Evolutionary conservation across 2,797 vertebrate species (phyloP).

Genomic region (Trachops cirrhosus): DNA sequence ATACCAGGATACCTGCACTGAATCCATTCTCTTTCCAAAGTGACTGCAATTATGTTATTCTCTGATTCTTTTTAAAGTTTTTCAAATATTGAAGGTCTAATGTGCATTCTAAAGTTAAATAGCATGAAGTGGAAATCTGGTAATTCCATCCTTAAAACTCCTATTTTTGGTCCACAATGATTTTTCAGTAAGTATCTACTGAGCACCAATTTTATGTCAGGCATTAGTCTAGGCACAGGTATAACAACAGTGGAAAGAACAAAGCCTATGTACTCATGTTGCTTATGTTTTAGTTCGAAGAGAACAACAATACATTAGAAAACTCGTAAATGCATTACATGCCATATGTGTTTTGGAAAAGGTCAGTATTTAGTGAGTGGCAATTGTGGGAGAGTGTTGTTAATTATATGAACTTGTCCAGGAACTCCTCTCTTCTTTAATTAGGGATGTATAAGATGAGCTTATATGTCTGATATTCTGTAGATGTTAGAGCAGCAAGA

Average conservation of each 20-base stretch:
- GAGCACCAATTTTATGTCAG: not conserved
- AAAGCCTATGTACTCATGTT: not conserved
- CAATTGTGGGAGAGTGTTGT: not conserved
- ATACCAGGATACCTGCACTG: not conserved
- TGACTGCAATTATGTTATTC: not conserved
- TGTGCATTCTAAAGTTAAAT: not conserved
- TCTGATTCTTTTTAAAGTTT: conserved; percentile 39
- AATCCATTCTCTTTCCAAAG: conserved; percentile 45
- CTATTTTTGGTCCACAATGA: not conserved
- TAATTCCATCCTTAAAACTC: not conserved
- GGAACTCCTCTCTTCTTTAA: not conserved
- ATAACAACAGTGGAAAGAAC: not conserved
- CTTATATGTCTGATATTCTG: not conserved
- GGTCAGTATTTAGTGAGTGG: not conserved
- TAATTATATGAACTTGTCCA: not conserved
- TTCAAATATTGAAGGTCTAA: conserved; percentile 8
- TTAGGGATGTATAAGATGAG: not conserved
- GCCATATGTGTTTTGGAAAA: not conserved
- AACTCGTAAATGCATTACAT: not conserved
- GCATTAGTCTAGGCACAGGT: not conserved
- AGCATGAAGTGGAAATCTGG: not conserved
- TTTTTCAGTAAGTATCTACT: not conserved
- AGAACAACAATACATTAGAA: not conserved
- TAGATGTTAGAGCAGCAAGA: not conserved
- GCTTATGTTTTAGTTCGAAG: not conserved